Base-by-base conservation (phyloP, 2,888 invertebrate species). In the Malacosoma neustria region DNA sequence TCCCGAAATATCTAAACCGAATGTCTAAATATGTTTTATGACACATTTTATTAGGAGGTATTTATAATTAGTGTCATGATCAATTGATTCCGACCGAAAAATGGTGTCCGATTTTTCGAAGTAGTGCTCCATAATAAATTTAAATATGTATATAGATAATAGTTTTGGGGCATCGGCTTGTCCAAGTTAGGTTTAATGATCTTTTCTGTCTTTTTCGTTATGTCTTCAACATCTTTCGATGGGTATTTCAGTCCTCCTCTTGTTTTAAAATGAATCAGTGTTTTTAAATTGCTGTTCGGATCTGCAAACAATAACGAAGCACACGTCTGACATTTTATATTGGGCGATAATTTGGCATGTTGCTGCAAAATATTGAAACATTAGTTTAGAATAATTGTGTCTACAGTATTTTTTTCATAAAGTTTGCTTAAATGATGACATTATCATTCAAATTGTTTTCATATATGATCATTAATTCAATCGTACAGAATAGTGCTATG, bases 141-240 rank as follows among this genome's bases (percentile, higher is more conserved):
- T 38, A 51, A 47, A 38, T 46, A 47, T 31, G 42, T 11, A 22
- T 47, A 45, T 5, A 49, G 29, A 13, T 44, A 42, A 3, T 36
- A 13, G 5, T 46, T 38, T 6, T 46, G 34, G 13, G 49, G 44
- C 39, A 42, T 33, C 3, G 49, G 37, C 32, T 51, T 49, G 5
- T 39, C 22, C 2, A 35, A 13, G 11, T 33, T 15, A 12, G 11
- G 14, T 30, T 37, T 37, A 4, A 33, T 29, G 9, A 37, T 5
- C 4, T 37, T 37, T 34, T 13, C 37, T 1, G 34, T n/a, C 29
- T 37, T 34, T 30, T 34, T 30, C 7, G 13, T 31, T 34, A 34
- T 37, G 7, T 22, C 12, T 14, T 29, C 11, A n/a, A 37, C 22
- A 13, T 37, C 15, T 11, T 29, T 13, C 11, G 37, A 37, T 11